Evolutionary conservation across 2,888 invertebrate genomes (phyloP).

Genomic region (Lordiphosa fenestrarum): DNA sequence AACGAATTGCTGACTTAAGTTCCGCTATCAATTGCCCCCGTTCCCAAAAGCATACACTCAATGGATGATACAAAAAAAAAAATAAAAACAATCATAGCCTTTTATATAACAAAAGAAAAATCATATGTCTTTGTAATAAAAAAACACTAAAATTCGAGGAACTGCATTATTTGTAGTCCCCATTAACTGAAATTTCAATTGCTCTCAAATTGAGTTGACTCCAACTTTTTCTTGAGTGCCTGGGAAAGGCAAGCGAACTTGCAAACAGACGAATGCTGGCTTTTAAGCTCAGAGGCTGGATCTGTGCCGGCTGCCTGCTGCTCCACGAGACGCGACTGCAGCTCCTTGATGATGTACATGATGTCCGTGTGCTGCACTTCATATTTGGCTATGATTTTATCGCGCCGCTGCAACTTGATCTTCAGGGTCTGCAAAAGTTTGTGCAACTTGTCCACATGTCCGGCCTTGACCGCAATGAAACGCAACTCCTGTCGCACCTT

Average conservation of each 20-base stretch:
- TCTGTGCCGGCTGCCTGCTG: not conserved
- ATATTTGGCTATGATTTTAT: slow-evolving; percentile 44
- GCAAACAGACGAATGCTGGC: too few relatives aligned
- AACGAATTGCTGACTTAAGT: slow-evolving; percentile 58
- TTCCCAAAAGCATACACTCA: slow-evolving; percentile 2
- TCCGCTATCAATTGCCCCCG: slow-evolving; percentile 33
- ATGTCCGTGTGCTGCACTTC: slow-evolving; percentile 31
- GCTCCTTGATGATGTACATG: slow-evolving; percentile 22
- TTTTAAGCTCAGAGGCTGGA: not conserved
- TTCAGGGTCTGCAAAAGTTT: slow-evolving; percentile 21
- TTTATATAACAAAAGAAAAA: not conserved
- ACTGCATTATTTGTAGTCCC: not conserved
- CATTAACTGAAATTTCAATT: not conserved
- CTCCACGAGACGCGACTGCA: slow-evolving; percentile 1
- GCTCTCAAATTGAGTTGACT: not conserved
- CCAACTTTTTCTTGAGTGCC: slow-evolving; percentile 28
- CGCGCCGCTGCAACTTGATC: slow-evolving; percentile 39
- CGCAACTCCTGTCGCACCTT: slow-evolving; percentile 42
- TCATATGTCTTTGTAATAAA: too few relatives aligned
- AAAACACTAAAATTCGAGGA: not conserved
- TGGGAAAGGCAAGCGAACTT: slow-evolving; percentile 26
- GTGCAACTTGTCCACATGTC: slow-evolving; percentile 36
- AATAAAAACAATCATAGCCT: not conserved
- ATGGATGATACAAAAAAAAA: slow-evolving; percentile 14
- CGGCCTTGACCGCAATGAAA: slow-evolving; percentile 31